These are phyloP conservation scores for Hypselothyrea guttata DNA, from an alignment of 2,888 invertebrate species.

Conservation along the genomic window DNA sequence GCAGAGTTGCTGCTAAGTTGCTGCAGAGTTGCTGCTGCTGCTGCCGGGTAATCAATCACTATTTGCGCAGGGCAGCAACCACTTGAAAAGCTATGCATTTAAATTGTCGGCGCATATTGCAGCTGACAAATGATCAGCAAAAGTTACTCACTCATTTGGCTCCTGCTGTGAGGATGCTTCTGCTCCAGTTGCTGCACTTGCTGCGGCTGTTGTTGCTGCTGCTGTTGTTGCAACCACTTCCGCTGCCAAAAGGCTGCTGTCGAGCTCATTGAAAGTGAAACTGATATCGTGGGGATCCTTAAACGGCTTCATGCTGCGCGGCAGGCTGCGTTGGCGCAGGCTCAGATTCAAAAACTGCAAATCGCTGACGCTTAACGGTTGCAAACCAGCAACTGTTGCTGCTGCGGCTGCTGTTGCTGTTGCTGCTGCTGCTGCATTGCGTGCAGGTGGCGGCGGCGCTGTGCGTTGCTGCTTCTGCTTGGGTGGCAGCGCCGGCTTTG, in stretches of 20 bases:
- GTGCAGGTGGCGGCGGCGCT: slow-evolving; percentile 52
- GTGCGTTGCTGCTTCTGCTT: slow-evolving; percentile 68
- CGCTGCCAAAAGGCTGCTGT: slow-evolving; percentile 34
- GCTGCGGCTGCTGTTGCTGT: slow-evolving; percentile 4
- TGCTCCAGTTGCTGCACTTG: slow-evolving; percentile 22
- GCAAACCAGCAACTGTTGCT: slow-evolving; percentile 45
- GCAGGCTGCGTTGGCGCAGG: slow-evolving; percentile 80
- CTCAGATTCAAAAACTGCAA: slow-evolving; percentile 81
- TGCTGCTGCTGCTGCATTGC: background rate
- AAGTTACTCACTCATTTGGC: slow-evolving; percentile 73
- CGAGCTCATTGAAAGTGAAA: slow-evolving; percentile 81
- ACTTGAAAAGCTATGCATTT: slow-evolving; percentile 68
- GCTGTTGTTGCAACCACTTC: slow-evolving; percentile 35
- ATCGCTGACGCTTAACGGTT: slow-evolving; percentile 80
- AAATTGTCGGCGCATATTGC: slow-evolving; percentile 77
- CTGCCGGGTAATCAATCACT: slow-evolving; percentile 74
- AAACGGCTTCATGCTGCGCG: slow-evolving; percentile 79
- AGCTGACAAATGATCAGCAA: slow-evolving; percentile 74
- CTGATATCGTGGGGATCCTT: slow-evolving; percentile 80
- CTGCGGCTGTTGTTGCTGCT: slow-evolving; percentile 1
- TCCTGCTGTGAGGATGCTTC: slow-evolving; percentile 65
- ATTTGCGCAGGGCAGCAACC: slow-evolving; percentile 52
- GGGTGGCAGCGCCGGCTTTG: slow-evolving; percentile 76
- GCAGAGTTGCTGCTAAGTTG: slow-evolving; percentile 29
- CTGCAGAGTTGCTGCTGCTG: slow-evolving; percentile 29